Percentiles rank a stretch among this genome's conserved stretches.
Evolutionary conservation across 1,140 invertebrate species (phyloP).

Genomic region (Camponotus vicinus): DNA sequence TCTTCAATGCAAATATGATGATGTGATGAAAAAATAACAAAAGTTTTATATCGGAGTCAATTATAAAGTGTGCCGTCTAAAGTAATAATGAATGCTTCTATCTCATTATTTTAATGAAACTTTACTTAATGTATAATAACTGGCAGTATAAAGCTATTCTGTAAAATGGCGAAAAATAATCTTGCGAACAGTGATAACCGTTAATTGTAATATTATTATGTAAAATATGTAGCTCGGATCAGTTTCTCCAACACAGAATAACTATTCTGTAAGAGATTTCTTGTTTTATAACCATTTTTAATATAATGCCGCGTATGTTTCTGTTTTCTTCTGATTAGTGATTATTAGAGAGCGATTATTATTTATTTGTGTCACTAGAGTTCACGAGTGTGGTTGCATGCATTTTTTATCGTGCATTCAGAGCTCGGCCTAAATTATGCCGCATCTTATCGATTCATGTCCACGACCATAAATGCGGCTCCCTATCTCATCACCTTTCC

Average conservation of each 20-base stretch:
- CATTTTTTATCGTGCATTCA: constrained; percentile 22
- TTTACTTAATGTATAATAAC: neutral
- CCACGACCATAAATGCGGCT: constrained; percentile 22
- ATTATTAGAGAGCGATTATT: neutral
- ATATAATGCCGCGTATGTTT: too few species aligned
- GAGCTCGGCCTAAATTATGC: constrained; percentile 30
- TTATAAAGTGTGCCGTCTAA: too few species aligned
- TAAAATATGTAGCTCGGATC: neutral
- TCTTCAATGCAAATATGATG: too few species aligned
- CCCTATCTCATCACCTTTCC: constrained; percentile 30
- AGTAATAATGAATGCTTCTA: too few species aligned
- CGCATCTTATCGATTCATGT: constrained; percentile 20
- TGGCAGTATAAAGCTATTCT: neutral
- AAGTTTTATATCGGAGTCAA: too few species aligned
- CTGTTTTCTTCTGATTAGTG: too few species aligned
- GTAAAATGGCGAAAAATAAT: neutral
- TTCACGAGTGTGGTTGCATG: neutral
- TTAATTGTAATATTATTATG: neutral
- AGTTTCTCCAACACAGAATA: neutral
- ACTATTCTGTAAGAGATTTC: too few species aligned
- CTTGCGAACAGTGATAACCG: neutral
- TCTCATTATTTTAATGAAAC: too few species aligned
- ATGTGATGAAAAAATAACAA: too few species aligned
- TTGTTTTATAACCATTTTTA: too few species aligned
- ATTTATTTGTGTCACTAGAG: neutral